Base-by-base conservation (phyloP, 2,113 vertebrate genomes). In the Dascyllus trimaculatus region DNA sequence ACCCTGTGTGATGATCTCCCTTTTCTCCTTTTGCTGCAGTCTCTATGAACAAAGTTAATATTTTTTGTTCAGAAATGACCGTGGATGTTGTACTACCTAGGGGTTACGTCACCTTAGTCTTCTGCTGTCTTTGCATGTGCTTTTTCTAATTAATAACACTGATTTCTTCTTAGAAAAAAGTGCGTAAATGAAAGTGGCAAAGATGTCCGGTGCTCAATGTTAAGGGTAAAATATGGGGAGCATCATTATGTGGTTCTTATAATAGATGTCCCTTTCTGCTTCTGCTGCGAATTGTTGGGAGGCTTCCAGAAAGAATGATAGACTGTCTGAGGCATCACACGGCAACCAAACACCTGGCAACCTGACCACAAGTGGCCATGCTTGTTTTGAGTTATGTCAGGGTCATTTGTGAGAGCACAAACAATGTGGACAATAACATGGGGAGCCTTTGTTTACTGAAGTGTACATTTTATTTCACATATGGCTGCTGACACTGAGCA, bases 1-100 rank as follows among this genome's bases (percentile, higher is more conserved):
- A 88, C 85, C 88, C 76, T 32, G 53, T 82, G 85, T 76, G 71
- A 91, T 87, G 84, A 88, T 86, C 85, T 90, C 73, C 68, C 48
- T 70, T 85, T 71, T 86, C 85, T 87, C 66, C 67, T 85, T 82
- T 40, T 80, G 72, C 80, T 73, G 71, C 62, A 75, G 69, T 84
- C 75, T 62, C 46, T 52, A 78, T 80, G 80, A 83, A 71, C 74
- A 88, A 82, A 91, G 78, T 90, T 89, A 79, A 82, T 88, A 70
- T 82, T 87, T 85, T 91, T 66, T 81, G 62, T 82, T 67, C 80
- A 78, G 76, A 78, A 76, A 74, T 74, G 77, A 73, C 75, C 56
- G 54, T 54, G 40, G 35, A 61, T 72, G 49, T 74, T 79, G 15
- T 52, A 26, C 77, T 63, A 58, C 48, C 25, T 10, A 15, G 2